phyloP scores from a whole-genome alignment of 2,797 vertebrate species.

The Channallabes apus region DNA sequence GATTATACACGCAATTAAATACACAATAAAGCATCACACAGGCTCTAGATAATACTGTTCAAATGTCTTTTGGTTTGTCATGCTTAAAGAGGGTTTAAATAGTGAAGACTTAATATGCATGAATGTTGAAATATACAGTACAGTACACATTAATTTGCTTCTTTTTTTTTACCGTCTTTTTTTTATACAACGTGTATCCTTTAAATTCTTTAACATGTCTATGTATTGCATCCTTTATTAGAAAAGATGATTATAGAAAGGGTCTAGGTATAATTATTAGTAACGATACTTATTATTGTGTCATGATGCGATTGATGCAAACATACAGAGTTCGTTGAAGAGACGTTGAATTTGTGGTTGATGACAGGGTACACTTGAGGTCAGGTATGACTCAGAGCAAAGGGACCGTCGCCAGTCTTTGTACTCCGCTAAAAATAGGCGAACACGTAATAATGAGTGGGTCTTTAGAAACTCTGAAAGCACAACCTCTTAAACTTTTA shows the following conservation, averaged over 20 bases:
- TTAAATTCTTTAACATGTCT: neutral
- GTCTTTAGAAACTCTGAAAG: neutral
- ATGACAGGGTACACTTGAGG: neutral
- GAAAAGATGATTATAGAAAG: neutral
- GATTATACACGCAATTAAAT: slow-evolving; percentile 9
- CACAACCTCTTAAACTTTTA: neutral
- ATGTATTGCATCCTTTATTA: neutral
- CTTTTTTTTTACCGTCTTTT: neutral
- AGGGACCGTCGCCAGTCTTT: neutral
- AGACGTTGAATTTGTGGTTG: neutral
- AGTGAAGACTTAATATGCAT: neutral
- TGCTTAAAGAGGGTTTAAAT: neutral
- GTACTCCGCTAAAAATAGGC: neutral
- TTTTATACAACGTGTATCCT: neutral
- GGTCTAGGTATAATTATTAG: neutral
- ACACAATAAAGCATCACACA: neutral
- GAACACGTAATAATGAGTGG: neutral
- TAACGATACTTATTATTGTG: neutral
- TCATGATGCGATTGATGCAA: neutral
- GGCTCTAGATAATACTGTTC: neutral
- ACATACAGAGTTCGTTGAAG: neutral
- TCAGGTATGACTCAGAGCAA: neutral
- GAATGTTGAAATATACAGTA: neutral
- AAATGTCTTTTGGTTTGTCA: neutral
- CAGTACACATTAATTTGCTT: neutral